phyloP scores from a whole-genome alignment of 2,113 vertebrate species.

The Cichladusa arquata region DNA sequence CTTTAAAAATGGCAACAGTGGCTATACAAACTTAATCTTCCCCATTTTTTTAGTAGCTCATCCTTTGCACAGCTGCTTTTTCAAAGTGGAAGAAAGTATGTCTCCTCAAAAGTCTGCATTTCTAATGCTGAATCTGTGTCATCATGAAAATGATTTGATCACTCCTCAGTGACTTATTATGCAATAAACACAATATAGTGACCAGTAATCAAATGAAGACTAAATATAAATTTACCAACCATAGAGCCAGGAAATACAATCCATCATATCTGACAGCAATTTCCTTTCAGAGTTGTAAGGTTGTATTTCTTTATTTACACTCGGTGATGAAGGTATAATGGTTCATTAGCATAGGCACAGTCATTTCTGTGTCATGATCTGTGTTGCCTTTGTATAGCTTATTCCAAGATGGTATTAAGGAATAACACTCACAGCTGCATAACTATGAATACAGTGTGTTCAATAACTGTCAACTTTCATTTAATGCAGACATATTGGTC shows the following conservation, averaged over 20 bases:
- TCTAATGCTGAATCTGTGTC: neutral
- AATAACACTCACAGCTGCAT: neutral
- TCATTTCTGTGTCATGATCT: neutral
- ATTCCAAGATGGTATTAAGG: neutral
- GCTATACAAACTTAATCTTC: neutral
- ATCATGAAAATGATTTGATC: neutral
- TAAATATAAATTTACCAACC: constrained; percentile 4
- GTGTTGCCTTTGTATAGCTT: neutral
- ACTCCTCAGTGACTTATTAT: neutral
- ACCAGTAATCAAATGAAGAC: neutral
- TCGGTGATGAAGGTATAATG: neutral
- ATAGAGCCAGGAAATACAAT: neutral
- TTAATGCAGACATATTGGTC: neutral
- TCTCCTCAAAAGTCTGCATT: neutral
- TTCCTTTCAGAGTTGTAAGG: constrained; percentile 23
- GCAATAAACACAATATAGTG: neutral
- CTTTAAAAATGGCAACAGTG: neutral
- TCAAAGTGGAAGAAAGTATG: neutral
- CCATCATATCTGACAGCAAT: constrained; percentile 26
- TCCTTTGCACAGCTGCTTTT: neutral
- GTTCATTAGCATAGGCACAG: neutral
- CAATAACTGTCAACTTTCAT: neutral
- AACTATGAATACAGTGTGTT: neutral
- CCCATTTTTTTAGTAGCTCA: neutral
- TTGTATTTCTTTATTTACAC: constrained; percentile 15